Evolutionary conservation across 2,888 invertebrate species (phyloP).

Genomic region (Falcaria lacertinaria): DNA sequence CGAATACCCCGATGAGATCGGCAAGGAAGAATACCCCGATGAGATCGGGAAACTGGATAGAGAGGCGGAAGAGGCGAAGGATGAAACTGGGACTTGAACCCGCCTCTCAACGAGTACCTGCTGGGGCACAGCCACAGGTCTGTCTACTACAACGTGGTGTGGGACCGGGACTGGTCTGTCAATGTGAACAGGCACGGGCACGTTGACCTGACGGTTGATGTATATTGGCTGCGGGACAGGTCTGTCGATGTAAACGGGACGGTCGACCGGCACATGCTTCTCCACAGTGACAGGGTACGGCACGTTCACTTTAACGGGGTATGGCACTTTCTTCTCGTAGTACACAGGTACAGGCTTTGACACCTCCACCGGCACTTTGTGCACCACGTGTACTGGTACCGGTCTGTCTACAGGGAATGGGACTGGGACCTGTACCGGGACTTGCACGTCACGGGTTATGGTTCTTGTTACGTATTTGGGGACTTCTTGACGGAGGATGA

Average conservation of each 20-base stretch:
- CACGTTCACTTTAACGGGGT: slow-evolving; percentile 76
- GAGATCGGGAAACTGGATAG: slow-evolving; percentile 10
- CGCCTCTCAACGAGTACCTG: no score
- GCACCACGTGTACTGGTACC: slow-evolving; percentile 75
- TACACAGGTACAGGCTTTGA: slow-evolving; percentile 71
- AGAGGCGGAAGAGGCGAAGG: slow-evolving; percentile 14
- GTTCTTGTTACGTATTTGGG: slow-evolving; percentile 68
- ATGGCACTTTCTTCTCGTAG: slow-evolving; percentile 70
- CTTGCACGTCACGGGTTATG: slow-evolving; percentile 64
- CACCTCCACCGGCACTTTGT: slow-evolving; percentile 72
- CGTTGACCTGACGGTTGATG: slow-evolving; percentile 77
- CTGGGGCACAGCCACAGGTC: slow-evolving; percentile 18
- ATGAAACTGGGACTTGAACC: no score
- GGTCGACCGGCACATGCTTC: slow-evolving; percentile 77
- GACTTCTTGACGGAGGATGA: slow-evolving; percentile 66
- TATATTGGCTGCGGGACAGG: slow-evolving; percentile 77
- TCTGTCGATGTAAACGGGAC: slow-evolving; percentile 80
- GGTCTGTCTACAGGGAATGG: slow-evolving; percentile 76
- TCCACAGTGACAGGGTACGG: slow-evolving; percentile 81
- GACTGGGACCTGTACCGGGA: slow-evolving; percentile 67
- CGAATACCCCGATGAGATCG: not conserved
- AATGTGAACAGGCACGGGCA: slow-evolving; percentile 80
- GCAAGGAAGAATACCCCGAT: slow-evolving; percentile 1
- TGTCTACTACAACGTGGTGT: slow-evolving; percentile 54
- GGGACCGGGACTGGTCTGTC: slow-evolving; percentile 73